Evolutionary conservation across 2,113 vertebrate genomes (phyloP).

Genomic region (Oryzias melastigma): DNA sequence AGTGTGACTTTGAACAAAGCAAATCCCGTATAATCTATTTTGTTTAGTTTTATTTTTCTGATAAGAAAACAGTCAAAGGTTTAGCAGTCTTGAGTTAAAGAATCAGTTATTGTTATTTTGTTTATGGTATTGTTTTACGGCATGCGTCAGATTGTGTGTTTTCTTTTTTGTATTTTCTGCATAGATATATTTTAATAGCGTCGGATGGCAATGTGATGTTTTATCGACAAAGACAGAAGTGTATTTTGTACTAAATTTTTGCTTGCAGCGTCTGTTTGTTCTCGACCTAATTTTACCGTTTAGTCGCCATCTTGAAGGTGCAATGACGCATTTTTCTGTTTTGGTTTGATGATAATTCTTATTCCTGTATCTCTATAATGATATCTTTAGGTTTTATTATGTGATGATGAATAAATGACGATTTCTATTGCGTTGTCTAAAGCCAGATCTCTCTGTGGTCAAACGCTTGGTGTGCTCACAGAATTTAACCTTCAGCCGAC

Average conservation of each 20-base stretch:
- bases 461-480: slow-evolving; percentile 32
- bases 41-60: slow-evolving; percentile 83
- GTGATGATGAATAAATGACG: slow-evolving; percentile 58
- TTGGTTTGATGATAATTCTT: slow-evolving; percentile 64
- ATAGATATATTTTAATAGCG: slow-evolving; percentile 73
- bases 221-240: slow-evolving; percentile 56
- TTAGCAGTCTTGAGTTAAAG: slow-evolving; percentile 90
- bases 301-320: slow-evolving; percentile 66
- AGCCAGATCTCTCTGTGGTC: slow-evolving; percentile 68
- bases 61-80: slow-evolving; percentile 76
- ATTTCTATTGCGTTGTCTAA: slow-evolving; percentile 61
- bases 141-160: slow-evolving; percentile 66
- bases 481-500: slow-evolving; percentile 26
- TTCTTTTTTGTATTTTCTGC: slow-evolving; percentile 60
- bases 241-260: slow-evolving; percentile 69
- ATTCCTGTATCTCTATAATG: slow-evolving; percentile 58
- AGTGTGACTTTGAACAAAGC: slow-evolving; percentile 81
- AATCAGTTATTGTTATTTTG: slow-evolving; percentile 62
- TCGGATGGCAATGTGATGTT: slow-evolving; percentile 66
- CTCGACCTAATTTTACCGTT: slow-evolving; percentile 62
- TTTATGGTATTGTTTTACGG: slow-evolving; percentile 69
- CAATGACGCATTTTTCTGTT: slow-evolving; percentile 56
- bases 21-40: slow-evolving; percentile 75
- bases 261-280: slow-evolving; percentile 58
- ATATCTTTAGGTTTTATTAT: slow-evolving; percentile 69